phyloP scores from a whole-genome alignment of 1,140 invertebrate species.

The Nylanderia fulva region DNA sequence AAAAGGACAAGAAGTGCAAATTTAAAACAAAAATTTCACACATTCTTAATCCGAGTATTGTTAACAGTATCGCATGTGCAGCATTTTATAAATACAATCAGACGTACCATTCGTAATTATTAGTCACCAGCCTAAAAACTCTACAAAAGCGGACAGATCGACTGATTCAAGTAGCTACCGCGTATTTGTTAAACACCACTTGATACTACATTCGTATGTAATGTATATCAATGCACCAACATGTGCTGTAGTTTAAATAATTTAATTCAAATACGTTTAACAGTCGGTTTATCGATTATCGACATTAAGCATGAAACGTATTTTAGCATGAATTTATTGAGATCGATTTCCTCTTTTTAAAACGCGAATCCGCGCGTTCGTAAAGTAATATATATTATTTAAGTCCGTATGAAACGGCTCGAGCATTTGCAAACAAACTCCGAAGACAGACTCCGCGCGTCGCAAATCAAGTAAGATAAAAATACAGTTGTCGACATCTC shows the following conservation, averaged over 20 bases:
- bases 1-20: constrained; percentile 24
- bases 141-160: neutral
- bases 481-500: neutral
- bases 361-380: constrained; percentile 12
- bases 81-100: constrained; percentile 68
- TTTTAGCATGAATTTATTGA: constrained; percentile 51
- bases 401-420: constrained; percentile 74
- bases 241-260: constrained; percentile 64
- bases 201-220: constrained; percentile 57
- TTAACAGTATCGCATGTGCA: constrained; percentile 62
- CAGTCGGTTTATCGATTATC: constrained; percentile 58
- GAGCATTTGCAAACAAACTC: constrained; percentile 55
- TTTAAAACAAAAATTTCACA: constrained; percentile 56
- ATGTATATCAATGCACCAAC: constrained; percentile 55
- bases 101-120: constrained; percentile 58
- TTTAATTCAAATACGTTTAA: constrained; percentile 65
- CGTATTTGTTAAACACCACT: constrained; percentile 43
- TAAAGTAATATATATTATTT: constrained; percentile 33
- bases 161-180: constrained; percentile 49
- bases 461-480: neutral
- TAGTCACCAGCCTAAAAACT: constrained; percentile 48
- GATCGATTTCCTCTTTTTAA: constrained; percentile 42
- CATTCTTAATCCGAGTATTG: constrained; percentile 36
- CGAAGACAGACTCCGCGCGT: neutral
- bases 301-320: constrained; percentile 18